Base-by-base conservation (phyloP, 2,888 invertebrate genomes). In the Gerris lacustris region DNA sequence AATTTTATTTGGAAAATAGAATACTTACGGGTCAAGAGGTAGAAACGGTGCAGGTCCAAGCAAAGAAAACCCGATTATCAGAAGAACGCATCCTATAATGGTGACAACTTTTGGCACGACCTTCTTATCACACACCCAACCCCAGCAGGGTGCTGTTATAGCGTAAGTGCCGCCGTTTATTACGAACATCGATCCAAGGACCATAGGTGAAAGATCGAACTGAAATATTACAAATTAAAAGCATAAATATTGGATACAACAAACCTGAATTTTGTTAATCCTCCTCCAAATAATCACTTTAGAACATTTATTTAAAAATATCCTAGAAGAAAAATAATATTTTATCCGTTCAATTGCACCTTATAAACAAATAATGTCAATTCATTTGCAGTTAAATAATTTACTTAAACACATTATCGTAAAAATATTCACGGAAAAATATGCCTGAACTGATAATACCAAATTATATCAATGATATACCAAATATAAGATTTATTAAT, bases 151-250 rank as follows among this genome's bases (percentile, higher is more conserved):
- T 0, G 92, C 91, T 0, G 89, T 88, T 0, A 88, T 70, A 0
- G 92, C 92, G 79, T 93, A 93, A 9, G 87, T 84, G 0, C 88
- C 91, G 5, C 92, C 92, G 78, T 90, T 92, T 75, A 92, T 89
- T 66, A 93, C 87, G 78, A 93, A 94, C 86, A 93, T 89, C 69
- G 91, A 79, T 0, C 92, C 92, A 74, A 90, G 80, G 11, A 88
- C 79, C 67, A 91, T 84, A 0, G 90, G 88, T 0, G 87, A 84
- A 72, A 92, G 82, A 2, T 84, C 76, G 78, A 91, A 91, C 83
- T 87, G 81, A 45, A 77, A 78, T 6, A 31, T 31, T 31, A 31
- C 31, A 69, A 70, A 68, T 69, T 15, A 43, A 15, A 66, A 66
- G 67, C 43, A 63, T 31, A 2, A 31, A 31, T 31, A 31, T 31